phyloP scores from a whole-genome alignment of 2,113 vertebrate genomes.

The Cnemophilus loriae region DNA sequence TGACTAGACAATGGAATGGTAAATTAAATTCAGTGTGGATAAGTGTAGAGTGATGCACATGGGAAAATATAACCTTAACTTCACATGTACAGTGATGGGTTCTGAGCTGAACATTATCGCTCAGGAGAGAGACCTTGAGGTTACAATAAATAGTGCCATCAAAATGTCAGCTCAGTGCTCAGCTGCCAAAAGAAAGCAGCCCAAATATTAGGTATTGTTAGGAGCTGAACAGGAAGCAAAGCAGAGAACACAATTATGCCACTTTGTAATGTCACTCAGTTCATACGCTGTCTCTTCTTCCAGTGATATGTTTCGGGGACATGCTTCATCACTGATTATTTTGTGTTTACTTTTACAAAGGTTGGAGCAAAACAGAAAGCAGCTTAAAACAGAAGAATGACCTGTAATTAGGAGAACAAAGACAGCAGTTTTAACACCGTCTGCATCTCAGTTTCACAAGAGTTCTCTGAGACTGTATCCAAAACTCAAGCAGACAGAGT shows the following conservation, averaged over 20 bases:
- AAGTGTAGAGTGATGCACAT: constrained; percentile 24
- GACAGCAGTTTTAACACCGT: not conserved
- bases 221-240: constrained; percentile 7
- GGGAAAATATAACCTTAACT: constrained; percentile 53
- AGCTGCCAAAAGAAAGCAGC: constrained; percentile 2
- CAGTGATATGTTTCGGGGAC: not conserved
- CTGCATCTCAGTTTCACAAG: not conserved
- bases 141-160: constrained; percentile 41
- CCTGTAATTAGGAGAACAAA: not conserved
- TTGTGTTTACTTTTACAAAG: not conserved
- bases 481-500: not conserved
- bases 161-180: constrained; percentile 47
- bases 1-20: constrained; percentile 30
- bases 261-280: not conserved
- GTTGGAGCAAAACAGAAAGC: not conserved
- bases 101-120: constrained; percentile 7
- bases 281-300: not conserved
- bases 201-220: constrained; percentile 4
- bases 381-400: not conserved
- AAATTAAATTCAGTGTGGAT: constrained; percentile 41
- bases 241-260: not conserved
- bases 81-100: constrained; percentile 10
- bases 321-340: not conserved
- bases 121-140: constrained; percentile 34
- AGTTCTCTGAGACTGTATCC: not conserved